phyloP scores from a whole-genome alignment of 2,113 vertebrate genomes.

The Acrocephalus kingi region DNA sequence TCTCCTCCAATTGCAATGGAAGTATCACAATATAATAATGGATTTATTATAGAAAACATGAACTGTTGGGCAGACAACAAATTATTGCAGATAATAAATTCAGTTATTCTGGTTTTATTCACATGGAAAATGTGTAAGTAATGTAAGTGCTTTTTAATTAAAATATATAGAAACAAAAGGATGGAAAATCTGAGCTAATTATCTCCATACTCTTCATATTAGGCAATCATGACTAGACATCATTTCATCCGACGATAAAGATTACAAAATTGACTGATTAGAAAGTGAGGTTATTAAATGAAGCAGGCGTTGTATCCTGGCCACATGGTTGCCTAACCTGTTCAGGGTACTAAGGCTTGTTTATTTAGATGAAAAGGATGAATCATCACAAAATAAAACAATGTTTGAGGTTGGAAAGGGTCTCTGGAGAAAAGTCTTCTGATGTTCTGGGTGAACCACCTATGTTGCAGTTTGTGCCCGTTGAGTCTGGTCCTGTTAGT shows the following conservation, averaged over 20 bases:
- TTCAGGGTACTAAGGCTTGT: not conserved
- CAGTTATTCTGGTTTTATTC: not conserved
- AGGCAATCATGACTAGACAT: not conserved
- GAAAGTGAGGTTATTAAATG: not conserved
- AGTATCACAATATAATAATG: not conserved
- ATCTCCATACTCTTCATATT: not conserved
- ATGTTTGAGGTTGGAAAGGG: not conserved
- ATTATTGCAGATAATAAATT: not conserved
- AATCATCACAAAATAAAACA: not conserved
- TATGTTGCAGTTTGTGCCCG: not conserved
- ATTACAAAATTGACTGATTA: not conserved
- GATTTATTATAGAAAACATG: not conserved
- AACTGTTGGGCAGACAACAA: not conserved
- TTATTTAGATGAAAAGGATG: not conserved
- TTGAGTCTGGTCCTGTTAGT: not conserved
- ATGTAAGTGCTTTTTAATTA: not conserved
- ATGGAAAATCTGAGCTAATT: not conserved
- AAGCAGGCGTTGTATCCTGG: not conserved
- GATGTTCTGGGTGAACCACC: rapidly evolving
- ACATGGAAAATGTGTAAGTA: not conserved
- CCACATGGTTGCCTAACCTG: not conserved
- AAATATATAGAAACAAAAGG: not conserved
- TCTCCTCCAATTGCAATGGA: not conserved
- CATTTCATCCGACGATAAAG: not conserved
- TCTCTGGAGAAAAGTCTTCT: not conserved